These are phyloP conservation scores for Apaloderma vittatum DNA, from an alignment of 2,113 vertebrate species.

Conservation along the genomic window DNA sequence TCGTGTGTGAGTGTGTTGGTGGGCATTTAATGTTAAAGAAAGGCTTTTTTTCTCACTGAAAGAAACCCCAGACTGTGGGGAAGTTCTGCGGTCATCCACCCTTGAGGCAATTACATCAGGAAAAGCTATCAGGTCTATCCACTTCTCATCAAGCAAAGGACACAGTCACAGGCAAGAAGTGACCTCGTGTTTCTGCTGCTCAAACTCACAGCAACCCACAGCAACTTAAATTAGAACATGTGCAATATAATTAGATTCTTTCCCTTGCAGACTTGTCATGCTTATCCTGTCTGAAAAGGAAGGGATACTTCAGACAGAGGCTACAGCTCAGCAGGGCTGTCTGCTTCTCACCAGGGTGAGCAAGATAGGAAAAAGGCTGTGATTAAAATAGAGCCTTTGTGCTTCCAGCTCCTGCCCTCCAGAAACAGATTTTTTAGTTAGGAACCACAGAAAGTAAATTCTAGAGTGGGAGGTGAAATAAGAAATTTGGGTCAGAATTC, in stretches of 20 bases:
- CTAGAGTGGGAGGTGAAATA: not conserved
- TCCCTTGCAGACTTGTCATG: not conserved
- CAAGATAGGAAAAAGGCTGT: not conserved
- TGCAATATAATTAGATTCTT: conserved; percentile 58
- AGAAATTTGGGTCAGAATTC: not conserved
- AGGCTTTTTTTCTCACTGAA: not conserved
- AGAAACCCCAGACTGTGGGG: not conserved
- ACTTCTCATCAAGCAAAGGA: not conserved
- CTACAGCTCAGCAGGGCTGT: conserved; percentile 25
- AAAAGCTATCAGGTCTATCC: not conserved
- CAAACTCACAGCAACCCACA: conserved; percentile 2
- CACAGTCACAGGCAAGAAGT: not conserved
- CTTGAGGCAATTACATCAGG: not conserved
- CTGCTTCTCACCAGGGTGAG: conserved; percentile 11
- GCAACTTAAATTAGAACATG: conserved; percentile 62
- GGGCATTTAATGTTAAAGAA: not conserved
- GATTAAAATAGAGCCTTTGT: conserved; percentile 35
- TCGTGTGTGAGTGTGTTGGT: not conserved
- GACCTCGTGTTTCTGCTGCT: conserved; percentile 15
- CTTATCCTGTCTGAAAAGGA: conserved; percentile 50
- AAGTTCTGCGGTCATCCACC: not conserved
- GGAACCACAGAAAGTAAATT: conserved; percentile 12
- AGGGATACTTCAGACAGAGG: conserved; percentile 39
- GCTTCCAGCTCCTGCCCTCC: conserved; percentile 26
- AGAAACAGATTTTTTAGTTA: conserved; percentile 41